Evolutionary conservation across 2,113 vertebrate species (phyloP), one percentile per base, ranked within the genome.

Genomic region (Tapirus terrestris): DNA sequence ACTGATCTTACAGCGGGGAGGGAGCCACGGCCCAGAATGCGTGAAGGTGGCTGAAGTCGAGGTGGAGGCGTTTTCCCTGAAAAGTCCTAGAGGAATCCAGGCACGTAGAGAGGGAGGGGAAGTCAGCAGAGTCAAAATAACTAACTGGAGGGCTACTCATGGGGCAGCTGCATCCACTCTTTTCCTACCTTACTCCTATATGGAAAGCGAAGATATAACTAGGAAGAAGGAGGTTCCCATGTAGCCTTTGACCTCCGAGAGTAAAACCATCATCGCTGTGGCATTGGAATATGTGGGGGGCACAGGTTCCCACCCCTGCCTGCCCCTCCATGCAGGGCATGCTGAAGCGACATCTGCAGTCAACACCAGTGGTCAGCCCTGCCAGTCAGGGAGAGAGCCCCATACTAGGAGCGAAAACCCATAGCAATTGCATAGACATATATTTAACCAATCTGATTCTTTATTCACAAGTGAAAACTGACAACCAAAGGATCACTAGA

Each of bases 1-100:
- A 33, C 1, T 20, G 76, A 21, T 9, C 12, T 1, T 2, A 1
- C 39, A 31, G 33, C 1, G 2, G 2, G 5, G 39, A 65, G 45
- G 33, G 60, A 84, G 20, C 77, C 86, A 36, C 8, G 14, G 61
- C 29, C 83, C 31, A 7, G 6, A 75, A 20, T 3, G 13, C 48
- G 27, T 5, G 0, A 14, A 25, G 43, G 8, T 58, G 60, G 56
- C 61, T 43, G 76, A 27, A 6, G 45, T 9, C 9, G 25, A 80
- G 20, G 5, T 16, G 10, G 29, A 5, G 53, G 7, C 68, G 0
- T 13, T 48, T 73, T 48, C 12, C 60, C 93, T 21, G 31, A 4
- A 39, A 51, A 79, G 76, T 2, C 68, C n/a, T 9, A 12, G 14
- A 27, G 3, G 27, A 13, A n/a, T 61, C 31, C 17, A 48, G 33